Base-by-base conservation (phyloP, 2,888 invertebrate species). In the Adelognathus sp. region DNA sequence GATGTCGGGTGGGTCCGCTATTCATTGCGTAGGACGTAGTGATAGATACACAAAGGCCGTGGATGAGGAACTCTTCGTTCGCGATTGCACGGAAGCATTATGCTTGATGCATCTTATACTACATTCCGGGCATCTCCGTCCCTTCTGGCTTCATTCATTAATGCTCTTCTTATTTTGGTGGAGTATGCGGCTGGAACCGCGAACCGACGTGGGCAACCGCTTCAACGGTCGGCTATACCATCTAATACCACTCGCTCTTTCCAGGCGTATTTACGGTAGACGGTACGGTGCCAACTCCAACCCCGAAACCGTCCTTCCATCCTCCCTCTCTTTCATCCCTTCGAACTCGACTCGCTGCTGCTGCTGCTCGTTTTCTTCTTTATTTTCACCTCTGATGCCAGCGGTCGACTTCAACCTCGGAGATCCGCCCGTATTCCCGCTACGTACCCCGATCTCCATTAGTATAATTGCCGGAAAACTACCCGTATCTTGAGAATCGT, bases 381-480 rank as follows among this genome's bases (percentile, higher is more conserved):
- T 77, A 74, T 74, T 72, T 76, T 78, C 71, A 79, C 80, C 71
- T 78, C 75, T 66, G 78, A 74, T 80, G 74, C 80, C 75, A 77
- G 74, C 75, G 72, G 70, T 67, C 79, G 67, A 70, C 78, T 71
- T 78, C 70, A 69, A 72, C 71, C n/a, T 78, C 75, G 72, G 66
- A 72, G 72, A 50, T 44, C 16, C 63, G 50, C 16, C 64, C 31
- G 54, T 75, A 79, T 63, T 72, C 76, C 16, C 54, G 61, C 39
- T 63, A 39, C 67, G 16, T 63, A 16, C 2, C 44, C 85, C 86
- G 84, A 86, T 89, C 85, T 88, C 90, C 90, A 91, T 91, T 91
- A 91, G 90, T 89, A 89, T 91, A 91, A 91, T 91, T 91, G 89
- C 89, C 85, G 83, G 85, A 82, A 87, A 86, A 88, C 87, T 87